Percentiles rank a stretch among this genome's conserved stretches.
Evolutionary conservation across 2,797 vertebrate species (phyloP).

Genomic region (Mus minutoides): DNA sequence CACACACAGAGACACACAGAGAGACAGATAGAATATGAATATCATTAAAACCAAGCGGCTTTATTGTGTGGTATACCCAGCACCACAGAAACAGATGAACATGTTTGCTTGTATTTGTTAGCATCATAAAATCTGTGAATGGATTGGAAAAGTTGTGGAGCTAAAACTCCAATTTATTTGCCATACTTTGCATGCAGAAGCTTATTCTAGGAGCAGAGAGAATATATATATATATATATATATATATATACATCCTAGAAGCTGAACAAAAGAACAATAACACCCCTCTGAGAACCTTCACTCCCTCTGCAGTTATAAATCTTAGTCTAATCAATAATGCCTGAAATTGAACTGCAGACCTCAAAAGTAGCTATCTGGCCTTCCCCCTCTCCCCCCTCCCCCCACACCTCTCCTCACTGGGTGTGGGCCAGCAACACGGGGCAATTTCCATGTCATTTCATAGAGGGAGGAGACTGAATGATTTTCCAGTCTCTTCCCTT

Average conservation of each 20-base stretch:
- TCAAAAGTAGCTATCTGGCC: conserved; percentile 68
- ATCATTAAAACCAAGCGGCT: conserved; percentile 63
- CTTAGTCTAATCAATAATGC: conserved; percentile 85
- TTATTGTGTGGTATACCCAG: conserved; percentile 38
- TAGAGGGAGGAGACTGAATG: conserved; percentile 56
- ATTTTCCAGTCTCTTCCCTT: conserved; percentile 56
- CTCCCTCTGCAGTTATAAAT: conserved; percentile 83
- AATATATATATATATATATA: too few relatives aligned
- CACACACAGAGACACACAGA: rapidly evolving
- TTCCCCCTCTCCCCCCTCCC: conserved; percentile 54
- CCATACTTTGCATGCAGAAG: neutral
- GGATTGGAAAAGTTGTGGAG: neutral
- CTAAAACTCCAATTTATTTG: conserved; percentile 57
- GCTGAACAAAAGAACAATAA: conserved; percentile 80
- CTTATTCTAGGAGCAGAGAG: conserved; percentile 14
- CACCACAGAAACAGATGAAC: conserved; percentile 55
- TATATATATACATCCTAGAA: conserved; percentile 70
- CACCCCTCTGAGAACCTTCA: conserved; percentile 77
- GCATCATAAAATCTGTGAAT: conserved; percentile 53
- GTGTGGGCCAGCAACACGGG: conserved; percentile 60
- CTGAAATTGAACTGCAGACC: conserved; percentile 80
- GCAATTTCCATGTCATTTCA: conserved; percentile 74
- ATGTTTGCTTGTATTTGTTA: conserved; percentile 39
- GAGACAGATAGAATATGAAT: neutral
- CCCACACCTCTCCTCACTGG: conserved; percentile 74